Evolutionary conservation across 64 coral and sea anemone genomes (phyloP).

Genomic region (Catalaphyllia jardinei): DNA sequence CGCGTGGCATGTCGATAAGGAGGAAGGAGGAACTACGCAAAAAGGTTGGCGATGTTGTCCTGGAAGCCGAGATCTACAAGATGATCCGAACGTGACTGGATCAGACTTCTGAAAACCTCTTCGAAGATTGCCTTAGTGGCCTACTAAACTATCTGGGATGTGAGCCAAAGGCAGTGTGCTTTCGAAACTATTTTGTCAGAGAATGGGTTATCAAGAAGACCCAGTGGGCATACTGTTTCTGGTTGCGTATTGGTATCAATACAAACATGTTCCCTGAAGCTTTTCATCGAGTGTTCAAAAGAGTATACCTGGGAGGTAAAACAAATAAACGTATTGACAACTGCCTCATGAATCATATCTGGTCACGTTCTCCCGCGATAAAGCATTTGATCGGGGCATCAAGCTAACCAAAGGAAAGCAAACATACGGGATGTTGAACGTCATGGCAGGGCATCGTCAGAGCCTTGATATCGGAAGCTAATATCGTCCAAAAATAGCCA

Average conservation of each 20-base stretch:
- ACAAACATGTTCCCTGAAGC: slow-evolving; percentile 75
- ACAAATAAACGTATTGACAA: slow-evolving; percentile 53
- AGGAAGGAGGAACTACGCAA: slow-evolving; percentile 38
- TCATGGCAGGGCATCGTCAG: too few species aligned
- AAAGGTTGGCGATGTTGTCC: neutral
- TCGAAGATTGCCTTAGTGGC: neutral
- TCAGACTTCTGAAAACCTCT: neutral
- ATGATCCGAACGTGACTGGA: slow-evolving; percentile 48
- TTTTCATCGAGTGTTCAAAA: slow-evolving; percentile 66
- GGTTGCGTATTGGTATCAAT: slow-evolving; percentile 59
- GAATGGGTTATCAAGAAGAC: slow-evolving; percentile 33
- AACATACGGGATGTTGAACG: too few species aligned
- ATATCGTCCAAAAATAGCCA: too few species aligned
- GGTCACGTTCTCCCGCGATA: slow-evolving; percentile 56
- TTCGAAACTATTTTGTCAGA: slow-evolving; percentile 13
- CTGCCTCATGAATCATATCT: slow-evolving; percentile 60
- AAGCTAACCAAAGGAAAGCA: slow-evolving; percentile 67
- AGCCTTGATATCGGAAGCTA: too few species aligned
- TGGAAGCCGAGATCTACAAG: slow-evolving; percentile 48
- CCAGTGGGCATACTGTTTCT: slow-evolving; percentile 61
- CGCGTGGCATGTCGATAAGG: slow-evolving; percentile 67
- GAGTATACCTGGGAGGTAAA: slow-evolving; percentile 56
- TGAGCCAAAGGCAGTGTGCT: neutral
- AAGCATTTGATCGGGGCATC: slow-evolving; percentile 45
- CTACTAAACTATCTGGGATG: too few species aligned